Percentiles rank a stretch among this genome's conserved stretches.
Conservation (phyloP, 2,888 invertebrate genomes). For the Eugnorisma glareosa region DNA sequence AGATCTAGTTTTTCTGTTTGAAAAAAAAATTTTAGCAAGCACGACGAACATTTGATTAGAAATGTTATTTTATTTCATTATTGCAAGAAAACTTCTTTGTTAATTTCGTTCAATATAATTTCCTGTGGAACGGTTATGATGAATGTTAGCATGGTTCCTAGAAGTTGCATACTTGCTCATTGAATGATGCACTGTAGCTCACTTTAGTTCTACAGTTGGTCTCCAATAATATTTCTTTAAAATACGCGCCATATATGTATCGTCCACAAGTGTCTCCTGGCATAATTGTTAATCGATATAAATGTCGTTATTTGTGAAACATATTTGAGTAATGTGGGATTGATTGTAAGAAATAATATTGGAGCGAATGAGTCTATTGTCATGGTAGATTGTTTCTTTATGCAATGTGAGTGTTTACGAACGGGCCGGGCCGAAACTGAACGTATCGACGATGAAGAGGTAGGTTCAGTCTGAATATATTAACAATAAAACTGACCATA, state of each 20-base stretch:
- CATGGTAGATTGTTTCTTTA: constrained; percentile 91
- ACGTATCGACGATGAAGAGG: constrained; percentile 87
- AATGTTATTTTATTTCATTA: constrained; percentile 55
- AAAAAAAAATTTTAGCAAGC: constrained; percentile 64
- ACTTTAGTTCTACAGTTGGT: constrained; percentile 70
- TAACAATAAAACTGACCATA: constrained; percentile 71
- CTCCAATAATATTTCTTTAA: constrained; percentile 88
- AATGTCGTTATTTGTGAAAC: neutral
- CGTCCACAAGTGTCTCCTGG: constrained; percentile 1
- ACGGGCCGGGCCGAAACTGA: constrained; percentile 86
- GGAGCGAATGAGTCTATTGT: constrained; percentile 89
- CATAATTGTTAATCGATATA: constrained; percentile 1
- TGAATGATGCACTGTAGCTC: constrained; percentile 71
- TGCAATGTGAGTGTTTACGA: constrained; percentile 87
- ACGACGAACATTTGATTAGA: constrained; percentile 62
- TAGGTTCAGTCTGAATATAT: constrained; percentile 86
- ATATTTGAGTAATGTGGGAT: constrained; percentile 41
- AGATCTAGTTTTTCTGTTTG: constrained; percentile 73
- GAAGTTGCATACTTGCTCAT: constrained; percentile 57
- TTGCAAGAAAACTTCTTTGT: constrained; percentile 35
- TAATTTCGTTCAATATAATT: constrained; percentile 45
- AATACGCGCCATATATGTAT: constrained; percentile 4
- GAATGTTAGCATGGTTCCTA: constrained; percentile 67
- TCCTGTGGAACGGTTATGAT: constrained; percentile 37
- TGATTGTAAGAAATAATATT: constrained; percentile 85